phyloP scores from a whole-genome alignment of 2,113 vertebrate species.

The Pteropus alecto region DNA sequence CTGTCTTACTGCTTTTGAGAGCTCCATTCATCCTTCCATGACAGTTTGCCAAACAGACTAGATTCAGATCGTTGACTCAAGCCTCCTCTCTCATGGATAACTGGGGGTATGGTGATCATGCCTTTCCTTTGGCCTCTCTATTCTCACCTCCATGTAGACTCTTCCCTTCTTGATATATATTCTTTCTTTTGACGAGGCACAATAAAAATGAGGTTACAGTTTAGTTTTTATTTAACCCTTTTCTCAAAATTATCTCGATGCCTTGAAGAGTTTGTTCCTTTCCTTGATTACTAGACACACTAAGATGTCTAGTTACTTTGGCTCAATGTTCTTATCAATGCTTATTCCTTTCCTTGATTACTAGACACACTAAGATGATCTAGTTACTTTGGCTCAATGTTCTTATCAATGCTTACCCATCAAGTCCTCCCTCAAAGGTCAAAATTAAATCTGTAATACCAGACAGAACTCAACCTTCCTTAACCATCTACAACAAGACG shows the following conservation, averaged over 20 bases:
- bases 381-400: background rate
- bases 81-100: background rate
- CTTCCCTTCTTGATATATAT: background rate
- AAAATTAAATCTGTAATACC: background rate
- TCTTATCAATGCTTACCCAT: background rate
- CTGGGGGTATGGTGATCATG: background rate
- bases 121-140: background rate
- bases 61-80: background rate
- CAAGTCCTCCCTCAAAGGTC: background rate
- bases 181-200: background rate
- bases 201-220: background rate
- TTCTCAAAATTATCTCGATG: background rate
- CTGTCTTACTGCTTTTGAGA: background rate
- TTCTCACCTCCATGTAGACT: background rate
- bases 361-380: background rate
- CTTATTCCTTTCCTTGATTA: background rate
- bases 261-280: background rate
- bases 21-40: background rate
- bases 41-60: background rate
- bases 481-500: background rate
- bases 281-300: background rate
- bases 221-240: background rate
- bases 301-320: background rate
- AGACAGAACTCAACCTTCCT: background rate
- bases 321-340: background rate